Conservation (phyloP, 2,113 vertebrate genomes). For the Crotalus helleri region DNA sequence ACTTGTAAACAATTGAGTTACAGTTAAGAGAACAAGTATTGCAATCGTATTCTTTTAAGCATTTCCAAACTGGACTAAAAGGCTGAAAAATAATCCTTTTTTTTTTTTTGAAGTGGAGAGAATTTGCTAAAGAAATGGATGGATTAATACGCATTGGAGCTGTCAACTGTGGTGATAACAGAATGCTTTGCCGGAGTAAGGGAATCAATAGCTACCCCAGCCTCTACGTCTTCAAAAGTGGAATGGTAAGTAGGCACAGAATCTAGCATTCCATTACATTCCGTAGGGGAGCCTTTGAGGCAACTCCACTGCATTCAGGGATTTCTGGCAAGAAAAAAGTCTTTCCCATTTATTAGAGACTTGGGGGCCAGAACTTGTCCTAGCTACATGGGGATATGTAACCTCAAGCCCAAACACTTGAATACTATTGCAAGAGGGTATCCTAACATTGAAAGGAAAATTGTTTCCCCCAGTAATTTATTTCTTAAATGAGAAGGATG, state of each 20-base stretch:
- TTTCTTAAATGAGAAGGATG: not conserved
- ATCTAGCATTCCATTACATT: not conserved
- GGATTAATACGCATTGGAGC: slow-evolving; percentile 91
- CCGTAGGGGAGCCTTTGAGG: not conserved
- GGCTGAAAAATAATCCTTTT: not conserved
- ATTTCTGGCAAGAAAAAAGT: not conserved
- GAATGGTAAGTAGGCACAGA: slow-evolving; percentile 73
- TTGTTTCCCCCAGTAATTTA: not conserved
- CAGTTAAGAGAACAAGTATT: not conserved
- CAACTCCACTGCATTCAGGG: not conserved
- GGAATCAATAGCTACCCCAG: slow-evolving; percentile 95
- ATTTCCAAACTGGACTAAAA: not conserved
- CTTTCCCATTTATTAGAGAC: not conserved
- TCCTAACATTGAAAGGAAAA: not conserved
- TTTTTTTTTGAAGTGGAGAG: slow-evolving; percentile 81
- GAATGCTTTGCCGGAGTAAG: slow-evolving; percentile 87
- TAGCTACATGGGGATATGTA: not conserved
- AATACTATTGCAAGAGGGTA: not conserved
- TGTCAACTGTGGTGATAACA: slow-evolving; percentile 95
- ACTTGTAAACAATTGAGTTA: not conserved
- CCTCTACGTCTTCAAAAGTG: slow-evolving; percentile 83
- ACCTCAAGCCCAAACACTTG: not conserved
- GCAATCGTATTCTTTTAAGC: not conserved
- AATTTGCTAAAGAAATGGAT: slow-evolving; percentile 97
- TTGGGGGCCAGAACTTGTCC: not conserved